Evolutionary conservation across 2,797 vertebrate genomes (phyloP), one percentile per base, ranked within the genome.

Genomic region (Remorina albescens): DNA sequence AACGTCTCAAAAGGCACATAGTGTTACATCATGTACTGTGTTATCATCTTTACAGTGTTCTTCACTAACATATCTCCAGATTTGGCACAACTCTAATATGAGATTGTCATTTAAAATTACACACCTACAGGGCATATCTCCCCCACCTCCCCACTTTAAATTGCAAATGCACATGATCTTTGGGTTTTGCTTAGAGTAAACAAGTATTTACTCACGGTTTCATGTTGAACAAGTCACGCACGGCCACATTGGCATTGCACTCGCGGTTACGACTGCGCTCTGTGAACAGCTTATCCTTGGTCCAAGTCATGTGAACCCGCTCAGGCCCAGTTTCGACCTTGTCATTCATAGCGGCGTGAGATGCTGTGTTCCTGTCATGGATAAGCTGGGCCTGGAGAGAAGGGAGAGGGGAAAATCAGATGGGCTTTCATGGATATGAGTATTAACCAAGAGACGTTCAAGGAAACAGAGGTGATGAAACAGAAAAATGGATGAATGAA

Each of bases 221-320:
- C 95, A 99, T 96, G 94, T 95, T 98, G 88, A 99, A 99, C 72
- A 99, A 89, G 89, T 98, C 98, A 5, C 96, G 95, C 61, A 97
- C 95, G 1, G 92, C 95, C 10, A 96, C 76, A 0, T 59, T 78
- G 15, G 92, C 72, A 5, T 84, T 94, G 6, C 91, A 50, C 46
- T 98, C 97, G 62, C 95, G 96, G 88, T 81, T 94, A 37, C 95
- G 96, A 73, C 93, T 90, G 26, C 96, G 97, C 84, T 99, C 97
- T 0, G 92, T 88, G 8, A 94, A 90, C 62, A 98, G 89, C 85
- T 97, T 99, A 71, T 99, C 98, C 92, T 97, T 98, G 7, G 98
- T 99, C 98, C 98, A 99, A 42, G 98, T 99, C 98, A 99, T 99
- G 55, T 99, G 97, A 37, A 98, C 95, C 55, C 90, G 95, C 23